These are phyloP conservation scores for Thelaira solivaga DNA, from an alignment of 2,888 invertebrate species.

Conservation along the genomic window DNA sequence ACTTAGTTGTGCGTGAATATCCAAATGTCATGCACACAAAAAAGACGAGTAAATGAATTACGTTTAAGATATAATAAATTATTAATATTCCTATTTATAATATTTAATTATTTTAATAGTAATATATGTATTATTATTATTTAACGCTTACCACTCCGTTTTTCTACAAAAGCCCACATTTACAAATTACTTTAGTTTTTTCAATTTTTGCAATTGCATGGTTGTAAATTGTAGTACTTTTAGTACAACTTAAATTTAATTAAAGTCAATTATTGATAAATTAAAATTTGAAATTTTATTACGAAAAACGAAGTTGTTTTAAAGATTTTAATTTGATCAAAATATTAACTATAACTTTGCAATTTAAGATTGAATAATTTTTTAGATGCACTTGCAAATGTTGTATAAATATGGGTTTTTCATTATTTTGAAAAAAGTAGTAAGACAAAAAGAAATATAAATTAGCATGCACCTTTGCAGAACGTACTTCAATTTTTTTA, in stretches of 20 bases:
- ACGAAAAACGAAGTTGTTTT: background rate
- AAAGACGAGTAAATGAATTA: conserved; percentile 24
- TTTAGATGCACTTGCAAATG: background rate
- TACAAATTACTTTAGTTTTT: conserved; percentile 19
- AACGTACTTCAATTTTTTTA: background rate
- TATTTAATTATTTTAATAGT: background rate
- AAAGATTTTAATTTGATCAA: background rate
- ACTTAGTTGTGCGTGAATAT: conserved; percentile 29
- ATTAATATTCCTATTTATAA: background rate
- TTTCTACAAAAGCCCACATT: background rate
- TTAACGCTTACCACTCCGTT: conserved; percentile 11
- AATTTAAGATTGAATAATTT: background rate
- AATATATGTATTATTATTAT: conserved; percentile 11
- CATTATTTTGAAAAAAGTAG: background rate
- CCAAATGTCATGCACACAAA: conserved; percentile 24
- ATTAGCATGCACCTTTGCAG: background rate
- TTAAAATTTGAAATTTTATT: background rate
- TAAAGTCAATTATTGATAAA: background rate
- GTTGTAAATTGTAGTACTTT: conserved; percentile 36
- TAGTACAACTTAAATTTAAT: background rate
- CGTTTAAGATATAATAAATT: conserved; percentile 11
- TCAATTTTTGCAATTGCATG: conserved; percentile 28
- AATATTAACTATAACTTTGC: background rate
- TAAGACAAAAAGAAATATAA: background rate
- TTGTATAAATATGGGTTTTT: too few species aligned